phyloP scores from a whole-genome alignment of 2,797 vertebrate species.

The Peromyscus nudipes region DNA sequence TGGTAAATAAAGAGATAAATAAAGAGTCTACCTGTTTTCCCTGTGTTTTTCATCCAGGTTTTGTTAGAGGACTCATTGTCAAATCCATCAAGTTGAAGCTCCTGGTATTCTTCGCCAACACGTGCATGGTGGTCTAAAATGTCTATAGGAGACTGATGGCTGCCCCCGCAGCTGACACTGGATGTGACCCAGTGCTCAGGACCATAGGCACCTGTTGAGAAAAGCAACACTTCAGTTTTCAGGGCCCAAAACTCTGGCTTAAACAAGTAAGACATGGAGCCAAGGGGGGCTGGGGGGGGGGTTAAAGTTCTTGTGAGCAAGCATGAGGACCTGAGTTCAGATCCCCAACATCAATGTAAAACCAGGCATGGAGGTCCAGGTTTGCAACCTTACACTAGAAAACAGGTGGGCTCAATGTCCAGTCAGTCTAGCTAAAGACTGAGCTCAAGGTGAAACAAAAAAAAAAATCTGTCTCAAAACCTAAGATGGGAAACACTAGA shows the following conservation, averaged over 20 bases:
- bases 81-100: conserved; percentile 95
- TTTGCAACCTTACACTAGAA: background rate
- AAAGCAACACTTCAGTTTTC: conserved; percentile 72
- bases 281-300: background rate
- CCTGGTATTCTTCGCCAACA: conserved; percentile 94
- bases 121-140: conserved; percentile 93
- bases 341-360: background rate
- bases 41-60: conserved; percentile 99
- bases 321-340: background rate
- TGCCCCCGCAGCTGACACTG: conserved; percentile 93
- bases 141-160: conserved; percentile 96
- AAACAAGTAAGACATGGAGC: background rate
- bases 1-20: background rate
- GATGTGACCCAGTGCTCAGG: conserved; percentile 95
- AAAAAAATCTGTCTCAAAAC: background rate
- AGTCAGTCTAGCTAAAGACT: background rate
- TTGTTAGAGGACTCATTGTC: conserved; percentile 96
- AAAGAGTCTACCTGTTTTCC: conserved; percentile 93
- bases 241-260: background rate
- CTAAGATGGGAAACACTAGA: background rate
- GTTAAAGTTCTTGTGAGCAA: background rate
- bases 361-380: too few species aligned
- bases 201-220: conserved; percentile 92
- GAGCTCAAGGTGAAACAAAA: background rate
- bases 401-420: background rate